Percentiles rank a stretch among this genome's conserved stretches.
Evolutionary conservation across 2,888 invertebrate species (phyloP).

Genomic region (Pristionchus fissidentatus): DNA sequence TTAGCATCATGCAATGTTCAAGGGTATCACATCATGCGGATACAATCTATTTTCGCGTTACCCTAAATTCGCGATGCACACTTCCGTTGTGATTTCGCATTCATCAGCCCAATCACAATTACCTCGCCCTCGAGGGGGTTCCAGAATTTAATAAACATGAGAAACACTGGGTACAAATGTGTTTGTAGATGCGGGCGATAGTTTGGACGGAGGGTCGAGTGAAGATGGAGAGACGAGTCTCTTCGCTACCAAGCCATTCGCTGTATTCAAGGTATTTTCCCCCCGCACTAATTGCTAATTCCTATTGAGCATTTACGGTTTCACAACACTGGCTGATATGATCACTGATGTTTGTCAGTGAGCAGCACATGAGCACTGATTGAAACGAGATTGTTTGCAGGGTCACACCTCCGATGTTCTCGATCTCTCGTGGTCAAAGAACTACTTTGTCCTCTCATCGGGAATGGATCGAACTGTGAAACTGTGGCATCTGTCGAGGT

Average conservation of each 20-base stretch:
- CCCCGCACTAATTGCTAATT: not conserved
- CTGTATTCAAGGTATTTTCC: constrained; percentile 54
- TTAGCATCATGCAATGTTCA: too few relatives aligned
- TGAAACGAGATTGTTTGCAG: constrained; percentile 75
- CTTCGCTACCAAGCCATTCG: constrained; percentile 68
- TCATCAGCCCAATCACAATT: too few relatives aligned
- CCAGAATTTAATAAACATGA: not conserved
- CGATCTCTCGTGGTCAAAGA: constrained; percentile 97
- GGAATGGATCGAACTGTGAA: constrained; percentile 85
- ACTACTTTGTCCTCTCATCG: constrained; percentile 75
- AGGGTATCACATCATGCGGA: too few relatives aligned
- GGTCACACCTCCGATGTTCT: constrained; percentile 96
- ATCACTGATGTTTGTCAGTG: not conserved
- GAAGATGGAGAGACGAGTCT: constrained; percentile 51
- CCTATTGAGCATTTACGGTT: too few relatives aligned
- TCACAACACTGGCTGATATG: too few relatives aligned
- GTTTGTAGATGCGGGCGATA: constrained; percentile 41
- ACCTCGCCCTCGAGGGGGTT: too few relatives aligned
- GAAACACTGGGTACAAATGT: not conserved
- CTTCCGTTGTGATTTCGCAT: too few relatives aligned
- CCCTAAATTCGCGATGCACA: too few relatives aligned
- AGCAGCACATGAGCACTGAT: not conserved
- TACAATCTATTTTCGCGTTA: too few relatives aligned
- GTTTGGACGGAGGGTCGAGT: constrained; percentile 38
- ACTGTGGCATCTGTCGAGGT: constrained; percentile 92